Evolutionary conservation across 2,113 vertebrate species (phyloP).

Genomic region (Leucopsar rothschildi): DNA sequence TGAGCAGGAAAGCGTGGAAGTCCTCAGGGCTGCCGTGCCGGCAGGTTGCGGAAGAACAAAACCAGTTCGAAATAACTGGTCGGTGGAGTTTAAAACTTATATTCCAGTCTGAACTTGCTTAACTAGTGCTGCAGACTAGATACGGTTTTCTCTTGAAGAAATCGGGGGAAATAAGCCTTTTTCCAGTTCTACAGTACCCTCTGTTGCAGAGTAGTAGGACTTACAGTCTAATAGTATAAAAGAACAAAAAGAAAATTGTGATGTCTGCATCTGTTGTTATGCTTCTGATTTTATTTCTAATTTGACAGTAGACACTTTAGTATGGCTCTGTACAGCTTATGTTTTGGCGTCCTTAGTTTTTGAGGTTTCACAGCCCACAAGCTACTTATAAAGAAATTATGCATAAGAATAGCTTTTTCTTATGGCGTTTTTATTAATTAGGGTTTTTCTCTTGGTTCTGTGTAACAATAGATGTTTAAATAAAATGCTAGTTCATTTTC

Average conservation of each 20-base stretch:
- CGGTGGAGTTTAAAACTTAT: neutral
- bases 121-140: accelerated
- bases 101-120: neutral
- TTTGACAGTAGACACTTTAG: neutral
- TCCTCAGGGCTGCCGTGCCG: accelerated
- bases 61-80: neutral
- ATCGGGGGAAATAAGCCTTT: accelerated
- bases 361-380: neutral
- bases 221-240: neutral
- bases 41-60: neutral
- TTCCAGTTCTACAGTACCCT: neutral
- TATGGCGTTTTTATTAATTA: neutral
- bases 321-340: neutral
- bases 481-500: neutral
- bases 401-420: neutral
- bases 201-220: neutral
- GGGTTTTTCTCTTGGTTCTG: neutral
- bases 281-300: neutral
- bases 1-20: accelerated
- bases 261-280: accelerated
- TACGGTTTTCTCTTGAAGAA: neutral
- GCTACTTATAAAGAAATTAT: neutral
- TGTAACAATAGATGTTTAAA: neutral
- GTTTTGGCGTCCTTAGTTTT: neutral
- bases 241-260: neutral